phyloP scores from a whole-genome alignment of 2,113 vertebrate genomes.

The Macrotis lagotis region DNA sequence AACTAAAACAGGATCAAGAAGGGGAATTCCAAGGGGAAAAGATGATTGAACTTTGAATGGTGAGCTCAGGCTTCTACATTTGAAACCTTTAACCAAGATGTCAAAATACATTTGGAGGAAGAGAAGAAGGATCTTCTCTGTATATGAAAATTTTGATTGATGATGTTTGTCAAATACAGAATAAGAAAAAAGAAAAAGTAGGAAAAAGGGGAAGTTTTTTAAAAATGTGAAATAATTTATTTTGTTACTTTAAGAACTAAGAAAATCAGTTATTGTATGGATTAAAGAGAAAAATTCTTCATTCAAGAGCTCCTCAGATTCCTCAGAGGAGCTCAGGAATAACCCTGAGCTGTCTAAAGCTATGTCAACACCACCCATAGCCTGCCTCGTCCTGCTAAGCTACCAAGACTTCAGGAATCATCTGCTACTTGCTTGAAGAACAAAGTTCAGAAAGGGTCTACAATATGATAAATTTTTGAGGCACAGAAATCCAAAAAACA shows the following conservation, averaged over 20 bases:
- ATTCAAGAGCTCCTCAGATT: background rate
- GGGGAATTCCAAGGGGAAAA: conserved; percentile 30
- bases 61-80: conserved; percentile 34
- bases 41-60: conserved; percentile 23
- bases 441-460: background rate
- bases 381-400: background rate
- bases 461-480: background rate
- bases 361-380: background rate
- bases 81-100: background rate
- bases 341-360: background rate
- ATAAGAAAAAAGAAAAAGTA: background rate
- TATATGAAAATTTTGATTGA: background rate
- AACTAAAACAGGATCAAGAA: background rate
- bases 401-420: background rate
- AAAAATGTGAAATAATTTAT: background rate
- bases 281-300: background rate
- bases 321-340: background rate
- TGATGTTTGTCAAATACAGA: background rate
- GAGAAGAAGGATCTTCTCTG: background rate
- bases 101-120: background rate
- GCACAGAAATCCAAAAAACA: background rate
- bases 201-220: background rate
- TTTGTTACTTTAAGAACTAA: background rate
- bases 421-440: background rate
- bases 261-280: background rate